A percentile compares a stretch with the other conserved stretches of the same genome.
Evolutionary conservation across 2,797 vertebrate genomes (phyloP).

Genomic region (Xiphophorus birchmanni): DNA sequence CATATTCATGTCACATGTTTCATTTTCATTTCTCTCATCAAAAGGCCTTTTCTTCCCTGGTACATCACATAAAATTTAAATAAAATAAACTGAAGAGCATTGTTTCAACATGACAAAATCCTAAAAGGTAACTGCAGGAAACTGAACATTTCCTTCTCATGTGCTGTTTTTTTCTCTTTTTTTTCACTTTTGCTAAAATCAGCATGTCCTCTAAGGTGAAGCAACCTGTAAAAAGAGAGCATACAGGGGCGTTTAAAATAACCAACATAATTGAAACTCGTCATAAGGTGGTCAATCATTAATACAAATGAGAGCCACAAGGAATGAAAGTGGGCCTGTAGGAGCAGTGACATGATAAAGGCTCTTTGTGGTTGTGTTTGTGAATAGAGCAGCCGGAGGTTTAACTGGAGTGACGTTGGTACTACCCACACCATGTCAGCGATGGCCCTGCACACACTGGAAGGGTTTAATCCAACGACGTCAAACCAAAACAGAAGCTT

Average conservation of each 20-base stretch:
- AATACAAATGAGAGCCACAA: constrained; percentile 28
- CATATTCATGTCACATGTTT: neutral
- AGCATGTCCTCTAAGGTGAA: neutral
- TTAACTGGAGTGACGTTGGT: constrained; percentile 67
- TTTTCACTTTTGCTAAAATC: neutral
- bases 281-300: constrained; percentile 37
- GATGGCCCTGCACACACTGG: constrained; percentile 37
- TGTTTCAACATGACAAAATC: neutral
- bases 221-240: neutral
- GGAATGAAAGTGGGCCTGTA: constrained; percentile 45
- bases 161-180: neutral
- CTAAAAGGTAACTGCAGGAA: neutral
- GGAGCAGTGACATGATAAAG: constrained; percentile 49
- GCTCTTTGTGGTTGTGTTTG: constrained; percentile 65
- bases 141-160: neutral
- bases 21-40: neutral
- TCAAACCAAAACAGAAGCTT: constrained; percentile 22
- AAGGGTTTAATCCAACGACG: constrained; percentile 6
- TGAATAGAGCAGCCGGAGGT: constrained; percentile 61
- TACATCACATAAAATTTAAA: neutral
- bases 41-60: neutral
- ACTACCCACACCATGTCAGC: constrained; percentile 63
- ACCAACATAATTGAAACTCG: constrained; percentile 1
- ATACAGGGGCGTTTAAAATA: constrained; percentile 14
- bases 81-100: neutral